Evolutionary conservation across 2,113 vertebrate species (phyloP).

Genomic region (Oxyura jamaicensis): DNA sequence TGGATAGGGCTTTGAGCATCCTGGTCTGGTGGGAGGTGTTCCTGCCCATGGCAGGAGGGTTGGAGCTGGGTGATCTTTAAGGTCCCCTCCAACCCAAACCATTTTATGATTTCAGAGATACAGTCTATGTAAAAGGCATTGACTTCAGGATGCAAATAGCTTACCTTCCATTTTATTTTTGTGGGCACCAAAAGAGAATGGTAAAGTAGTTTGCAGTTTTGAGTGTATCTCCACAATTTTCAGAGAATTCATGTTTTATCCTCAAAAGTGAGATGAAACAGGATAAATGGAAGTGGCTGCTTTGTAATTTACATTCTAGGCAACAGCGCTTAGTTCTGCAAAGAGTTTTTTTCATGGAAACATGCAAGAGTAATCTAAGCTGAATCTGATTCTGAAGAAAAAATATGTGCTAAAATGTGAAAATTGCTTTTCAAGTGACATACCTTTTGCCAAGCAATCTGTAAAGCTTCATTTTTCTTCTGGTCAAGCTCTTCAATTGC

Average conservation of each 20-base stretch:
- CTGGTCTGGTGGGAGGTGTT: too few relatives aligned
- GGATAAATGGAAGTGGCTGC: background rate
- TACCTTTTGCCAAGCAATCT: slow-evolving; percentile 96
- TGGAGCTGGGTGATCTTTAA: too few relatives aligned
- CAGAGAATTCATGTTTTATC: background rate
- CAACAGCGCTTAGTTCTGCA: background rate
- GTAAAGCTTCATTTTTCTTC: slow-evolving; percentile 91
- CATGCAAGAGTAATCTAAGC: background rate
- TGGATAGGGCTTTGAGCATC: too few relatives aligned
- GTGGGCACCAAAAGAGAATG: background rate
- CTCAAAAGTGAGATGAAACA: background rate
- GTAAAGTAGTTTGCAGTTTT: background rate
- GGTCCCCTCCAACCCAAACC: too few relatives aligned
- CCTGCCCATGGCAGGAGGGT: too few relatives aligned
- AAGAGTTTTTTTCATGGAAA: background rate
- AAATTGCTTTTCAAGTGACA: background rate
- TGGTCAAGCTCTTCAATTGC: slow-evolving; percentile 91
- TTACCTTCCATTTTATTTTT: background rate
- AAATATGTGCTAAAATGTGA: background rate
- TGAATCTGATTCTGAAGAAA: background rate
- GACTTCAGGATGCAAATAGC: background rate
- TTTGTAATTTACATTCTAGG: background rate
- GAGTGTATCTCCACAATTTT: background rate
- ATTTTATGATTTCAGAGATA: too few relatives aligned
- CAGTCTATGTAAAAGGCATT: background rate